These are phyloP conservation scores for Drosophila arizonae DNA, from an alignment of 1,140 invertebrate species.

Conservation along the genomic window DNA sequence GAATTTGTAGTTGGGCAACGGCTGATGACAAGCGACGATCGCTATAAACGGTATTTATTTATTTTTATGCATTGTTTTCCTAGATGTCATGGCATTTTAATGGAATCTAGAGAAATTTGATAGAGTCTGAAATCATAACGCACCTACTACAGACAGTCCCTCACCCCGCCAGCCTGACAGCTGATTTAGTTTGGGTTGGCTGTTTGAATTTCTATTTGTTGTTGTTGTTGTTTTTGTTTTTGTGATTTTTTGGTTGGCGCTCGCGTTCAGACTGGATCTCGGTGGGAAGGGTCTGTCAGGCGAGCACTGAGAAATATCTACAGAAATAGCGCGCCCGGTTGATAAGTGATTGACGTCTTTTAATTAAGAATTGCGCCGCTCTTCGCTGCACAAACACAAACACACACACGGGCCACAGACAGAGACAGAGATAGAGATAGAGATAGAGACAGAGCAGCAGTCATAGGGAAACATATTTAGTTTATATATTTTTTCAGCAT, in stretches of 20 bases:
- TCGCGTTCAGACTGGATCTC: slow-evolving; percentile 1
- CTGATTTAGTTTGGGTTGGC: slow-evolving; percentile 45
- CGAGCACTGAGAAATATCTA: slow-evolving; percentile 55
- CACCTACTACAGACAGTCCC: not conserved
- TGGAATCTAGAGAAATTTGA: slow-evolving; percentile 76
- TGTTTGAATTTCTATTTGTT: not conserved
- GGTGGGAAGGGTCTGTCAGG: slow-evolving; percentile 54
- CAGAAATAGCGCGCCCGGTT: slow-evolving; percentile 67
- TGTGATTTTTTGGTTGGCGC: slow-evolving; percentile 25
- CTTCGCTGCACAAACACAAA: slow-evolving; percentile 71
- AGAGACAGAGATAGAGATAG: not conserved
- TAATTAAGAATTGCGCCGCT: slow-evolving; percentile 80
- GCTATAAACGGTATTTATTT: slow-evolving; percentile 56
- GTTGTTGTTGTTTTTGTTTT: not conserved
- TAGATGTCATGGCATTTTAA: slow-evolving; percentile 72
- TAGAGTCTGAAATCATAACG: slow-evolving; percentile 75
- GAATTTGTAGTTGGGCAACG: too few relatives aligned
- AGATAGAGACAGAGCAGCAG: not conserved
- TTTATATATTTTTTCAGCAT: slow-evolving; percentile 53
- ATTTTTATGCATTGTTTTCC: slow-evolving; percentile 62
- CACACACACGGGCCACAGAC: not conserved
- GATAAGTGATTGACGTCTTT: slow-evolving; percentile 82
- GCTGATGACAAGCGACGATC: not conserved
- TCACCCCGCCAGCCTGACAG: slow-evolving; percentile 14
- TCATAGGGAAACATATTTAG: slow-evolving; percentile 16